A percentile compares a stretch with the other conserved stretches of the same genome.
Conservation (phyloP, 2,888 invertebrate genomes). For the Megalurothrips usitatus region DNA sequence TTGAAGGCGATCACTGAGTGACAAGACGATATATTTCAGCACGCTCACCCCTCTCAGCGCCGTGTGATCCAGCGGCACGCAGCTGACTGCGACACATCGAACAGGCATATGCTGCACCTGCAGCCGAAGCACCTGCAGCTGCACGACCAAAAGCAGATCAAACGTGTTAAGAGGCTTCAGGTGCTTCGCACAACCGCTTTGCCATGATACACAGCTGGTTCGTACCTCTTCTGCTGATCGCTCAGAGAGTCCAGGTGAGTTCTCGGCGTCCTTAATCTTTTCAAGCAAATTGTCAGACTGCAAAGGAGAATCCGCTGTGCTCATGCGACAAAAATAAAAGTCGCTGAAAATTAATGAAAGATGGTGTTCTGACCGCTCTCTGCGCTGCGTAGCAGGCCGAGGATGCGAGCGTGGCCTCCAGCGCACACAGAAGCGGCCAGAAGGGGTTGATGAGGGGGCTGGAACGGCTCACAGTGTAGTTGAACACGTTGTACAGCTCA, state of each 20-base stretch:
- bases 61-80: not conserved
- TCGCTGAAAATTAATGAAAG: not conserved
- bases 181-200: too few relatives aligned
- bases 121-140: constrained; percentile 13
- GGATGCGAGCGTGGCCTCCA: not conserved
- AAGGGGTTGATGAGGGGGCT: not conserved
- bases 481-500: not conserved
- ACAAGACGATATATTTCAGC: too few relatives aligned
- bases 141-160: not conserved
- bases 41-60: not conserved
- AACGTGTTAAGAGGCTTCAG: too few relatives aligned
- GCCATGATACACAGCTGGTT: not conserved
- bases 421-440: not conserved
- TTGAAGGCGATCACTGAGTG: too few relatives aligned
- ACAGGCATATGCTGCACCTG: not conserved
- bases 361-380: not conserved
- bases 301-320: not conserved
- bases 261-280: not conserved
- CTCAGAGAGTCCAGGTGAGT: not conserved
- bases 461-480: not conserved
- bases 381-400: not conserved
- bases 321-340: too few relatives aligned
- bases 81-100: not conserved
- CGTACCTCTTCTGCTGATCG: not conserved
- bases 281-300: not conserved